A percentile compares a stretch with the other conserved stretches of the same genome.
phyloP scores from a whole-genome alignment of 2,113 vertebrate genomes.

The Megaleporinus macrocephalus region DNA sequence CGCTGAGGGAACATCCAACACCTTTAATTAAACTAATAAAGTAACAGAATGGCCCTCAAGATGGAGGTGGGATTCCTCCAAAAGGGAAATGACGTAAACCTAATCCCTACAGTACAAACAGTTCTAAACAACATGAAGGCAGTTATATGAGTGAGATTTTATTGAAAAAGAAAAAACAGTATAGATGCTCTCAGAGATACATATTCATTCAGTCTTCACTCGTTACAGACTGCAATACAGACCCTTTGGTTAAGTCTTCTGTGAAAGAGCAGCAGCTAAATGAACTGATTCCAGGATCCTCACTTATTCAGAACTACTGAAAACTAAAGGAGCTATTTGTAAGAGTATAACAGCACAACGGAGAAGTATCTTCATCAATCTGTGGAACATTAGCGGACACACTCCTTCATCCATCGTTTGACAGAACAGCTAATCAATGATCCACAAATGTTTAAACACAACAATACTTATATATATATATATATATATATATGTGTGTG shows the following conservation, averaged over 20 bases:
- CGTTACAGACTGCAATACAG: neutral
- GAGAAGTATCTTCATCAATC: neutral
- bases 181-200: conserved; percentile 14
- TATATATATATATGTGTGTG: too few relatives aligned
- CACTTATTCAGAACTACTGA: neutral
- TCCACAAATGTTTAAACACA: too few relatives aligned
- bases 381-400: neutral
- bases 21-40: too few relatives aligned
- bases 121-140: neutral
- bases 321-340: neutral
- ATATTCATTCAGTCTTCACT: neutral
- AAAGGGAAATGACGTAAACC: too few relatives aligned
- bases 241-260: neutral
- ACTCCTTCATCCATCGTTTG: too few relatives aligned
- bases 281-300: neutral
- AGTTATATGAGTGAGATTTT: conserved; percentile 27
- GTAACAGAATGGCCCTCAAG: too few relatives aligned
- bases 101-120: too few relatives aligned
- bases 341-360: neutral
- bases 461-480: too few relatives aligned
- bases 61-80: too few relatives aligned
- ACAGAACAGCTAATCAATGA: too few relatives aligned
- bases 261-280: neutral
- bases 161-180: conserved; percentile 38
- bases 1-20: too few relatives aligned